Base-by-base conservation (phyloP, 2,113 vertebrate genomes). In the Sylvia atricapilla region DNA sequence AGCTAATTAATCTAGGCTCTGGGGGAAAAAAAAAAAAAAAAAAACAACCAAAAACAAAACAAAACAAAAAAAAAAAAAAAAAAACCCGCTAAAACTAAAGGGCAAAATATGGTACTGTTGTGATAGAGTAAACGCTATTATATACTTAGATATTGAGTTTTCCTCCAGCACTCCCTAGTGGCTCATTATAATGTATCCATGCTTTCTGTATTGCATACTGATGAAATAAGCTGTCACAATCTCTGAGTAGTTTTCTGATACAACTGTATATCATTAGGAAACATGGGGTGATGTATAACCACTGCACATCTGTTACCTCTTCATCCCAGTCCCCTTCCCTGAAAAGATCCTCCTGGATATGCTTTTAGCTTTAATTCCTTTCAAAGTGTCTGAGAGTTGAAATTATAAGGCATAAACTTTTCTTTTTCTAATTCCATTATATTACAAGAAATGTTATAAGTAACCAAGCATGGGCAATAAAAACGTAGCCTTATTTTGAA, bases 81-180 rank as follows among this genome's bases (percentile, higher is more conserved):
- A 25, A 18, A 31, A 13, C 3, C 2, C 14, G 8, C 37, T 22
- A 8, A 72, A 72, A 66, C 6, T 59, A 73, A 94, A 95, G 49
- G 50, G 28, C 46, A 91, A 91, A 87, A 68, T 52, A 68, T 27
- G 56, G 46, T 59, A 43, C 15, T 67, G 59, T 60, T 89, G 75
- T 83, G 53, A 55, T 69, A 87, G n/a, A 33, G 16, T 85, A 93
- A 87, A 78, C 6, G 43, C 23, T 62, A 50, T 77, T 50, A 79
- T n/a, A 2, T 47, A 55, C 44, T 67, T 76, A 58, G 37, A 59
- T 70, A 90, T 2, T 76, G 85, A 90, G 74, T 85, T 95, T 91
- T 95, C 62, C 74, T 94, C 62, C 84, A 94, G 87, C 84, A 93
- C 74, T 95, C 93, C 69, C 84, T 91, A 56, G 81, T 87, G 93